A percentile compares a stretch with the other conserved stretches of the same genome.
Conservation (phyloP, 2,797 vertebrate species). For the Eulemur mongoz region DNA sequence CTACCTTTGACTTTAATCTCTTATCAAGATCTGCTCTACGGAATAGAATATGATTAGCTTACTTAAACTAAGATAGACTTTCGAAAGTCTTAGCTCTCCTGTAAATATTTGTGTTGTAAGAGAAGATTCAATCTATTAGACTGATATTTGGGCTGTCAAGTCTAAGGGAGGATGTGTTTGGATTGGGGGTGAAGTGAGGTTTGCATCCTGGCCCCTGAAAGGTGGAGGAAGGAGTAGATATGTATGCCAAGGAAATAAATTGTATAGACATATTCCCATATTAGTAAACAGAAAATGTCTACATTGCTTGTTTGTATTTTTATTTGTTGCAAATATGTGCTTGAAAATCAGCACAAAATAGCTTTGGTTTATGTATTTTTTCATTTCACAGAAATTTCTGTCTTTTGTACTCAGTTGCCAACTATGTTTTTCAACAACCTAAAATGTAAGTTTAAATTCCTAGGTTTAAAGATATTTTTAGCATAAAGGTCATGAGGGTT, state of each 20-base stretch:
- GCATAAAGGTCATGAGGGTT: background rate
- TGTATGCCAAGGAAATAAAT: background rate
- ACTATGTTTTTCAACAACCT: background rate
- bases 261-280: background rate
- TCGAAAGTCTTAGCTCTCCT: background rate
- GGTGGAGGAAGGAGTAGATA: background rate
- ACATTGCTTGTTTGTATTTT: background rate
- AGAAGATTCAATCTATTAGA: background rate
- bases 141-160: background rate
- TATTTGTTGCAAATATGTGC: background rate
- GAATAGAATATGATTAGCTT: background rate
- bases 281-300: background rate
- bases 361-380: background rate
- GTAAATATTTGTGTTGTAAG: background rate
- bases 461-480: background rate
- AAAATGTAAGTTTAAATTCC: background rate
- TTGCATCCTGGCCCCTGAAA: background rate
- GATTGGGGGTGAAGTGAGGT: background rate
- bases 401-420: background rate
- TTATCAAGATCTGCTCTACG: background rate
- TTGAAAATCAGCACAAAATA: background rate
- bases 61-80: slow-evolving; percentile 3
- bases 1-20: background rate
- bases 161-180: background rate
- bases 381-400: background rate